Evolutionary conservation across 92 coral and sea anemone genomes (phyloP).

Genomic region (Galaxea fascicularis): DNA sequence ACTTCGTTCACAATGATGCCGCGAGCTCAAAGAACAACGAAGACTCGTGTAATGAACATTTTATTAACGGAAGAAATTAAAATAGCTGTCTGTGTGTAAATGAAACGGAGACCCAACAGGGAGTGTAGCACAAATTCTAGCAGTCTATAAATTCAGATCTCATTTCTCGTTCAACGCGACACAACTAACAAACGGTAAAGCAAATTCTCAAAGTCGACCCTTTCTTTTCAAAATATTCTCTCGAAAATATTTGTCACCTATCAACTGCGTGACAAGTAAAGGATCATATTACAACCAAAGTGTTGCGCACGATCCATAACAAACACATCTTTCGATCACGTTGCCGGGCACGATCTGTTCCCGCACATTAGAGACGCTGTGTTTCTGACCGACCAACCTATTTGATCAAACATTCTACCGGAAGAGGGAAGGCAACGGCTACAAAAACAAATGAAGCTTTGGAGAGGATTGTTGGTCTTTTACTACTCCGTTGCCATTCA

Average conservation of each 20-base stretch:
- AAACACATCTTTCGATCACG: neutral
- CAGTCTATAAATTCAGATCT: neutral
- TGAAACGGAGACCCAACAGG: neutral
- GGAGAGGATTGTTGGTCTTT: neutral
- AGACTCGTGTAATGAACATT: neutral
- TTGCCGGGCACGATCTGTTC: neutral
- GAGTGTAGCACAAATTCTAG: no score
- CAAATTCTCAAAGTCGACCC: neutral
- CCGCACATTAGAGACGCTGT: neutral
- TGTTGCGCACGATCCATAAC: neutral
- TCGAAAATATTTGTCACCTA: neutral
- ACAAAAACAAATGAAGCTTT: conserved; percentile 3
- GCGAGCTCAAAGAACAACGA: neutral
- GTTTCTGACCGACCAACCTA: neutral
- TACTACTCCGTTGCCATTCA: neutral
- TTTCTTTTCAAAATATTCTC: neutral
- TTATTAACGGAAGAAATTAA: neutral
- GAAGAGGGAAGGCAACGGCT: neutral
- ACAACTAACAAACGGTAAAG: no score
- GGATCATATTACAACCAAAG: neutral
- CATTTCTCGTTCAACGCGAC: neutral
- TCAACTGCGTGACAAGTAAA: neutral
- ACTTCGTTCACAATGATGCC: neutral
- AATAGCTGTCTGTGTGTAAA: neutral
- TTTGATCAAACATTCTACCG: neutral